phyloP scores from a whole-genome alignment of 1,140 invertebrate species.

The Rhizoglyphus robini region DNA sequence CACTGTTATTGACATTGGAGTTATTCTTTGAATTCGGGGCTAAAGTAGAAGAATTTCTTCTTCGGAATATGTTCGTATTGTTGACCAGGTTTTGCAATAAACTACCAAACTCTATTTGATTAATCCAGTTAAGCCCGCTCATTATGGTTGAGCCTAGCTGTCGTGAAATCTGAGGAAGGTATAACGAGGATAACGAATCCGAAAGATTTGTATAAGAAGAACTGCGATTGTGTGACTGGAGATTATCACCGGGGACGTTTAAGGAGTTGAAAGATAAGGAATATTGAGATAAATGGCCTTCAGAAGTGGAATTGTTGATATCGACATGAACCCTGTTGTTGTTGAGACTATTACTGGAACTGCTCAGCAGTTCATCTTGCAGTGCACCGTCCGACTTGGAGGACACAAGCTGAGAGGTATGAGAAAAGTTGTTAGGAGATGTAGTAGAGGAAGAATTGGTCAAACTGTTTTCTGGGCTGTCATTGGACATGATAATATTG shows the following conservation, averaged over 20 bases:
- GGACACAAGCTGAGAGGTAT: too few relatives aligned
- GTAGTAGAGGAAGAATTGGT: too few relatives aligned
- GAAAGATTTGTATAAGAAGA: background rate
- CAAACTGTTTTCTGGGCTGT: too few relatives aligned
- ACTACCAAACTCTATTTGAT: slow-evolving; percentile 20
- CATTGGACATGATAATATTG: too few relatives aligned
- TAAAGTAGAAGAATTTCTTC: slow-evolving; percentile 23
- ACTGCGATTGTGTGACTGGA: background rate
- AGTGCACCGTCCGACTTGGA: too few relatives aligned
- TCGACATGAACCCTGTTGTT: background rate
- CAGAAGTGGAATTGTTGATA: background rate
- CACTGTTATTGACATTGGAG: too few relatives aligned
- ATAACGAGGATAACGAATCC: background rate
- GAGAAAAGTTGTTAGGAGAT: too few relatives aligned
- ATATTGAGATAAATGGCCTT: background rate
- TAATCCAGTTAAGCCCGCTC: slow-evolving; percentile 15
- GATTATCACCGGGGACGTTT: background rate
- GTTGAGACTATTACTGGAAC: background rate
- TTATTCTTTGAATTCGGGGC: too few relatives aligned
- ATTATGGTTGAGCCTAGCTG: slow-evolving; percentile 8
- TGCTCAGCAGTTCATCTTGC: too few relatives aligned
- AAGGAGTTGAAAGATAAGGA: background rate
- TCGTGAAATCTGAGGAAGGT: background rate
- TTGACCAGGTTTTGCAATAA: slow-evolving; percentile 24
- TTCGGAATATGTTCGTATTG: slow-evolving; percentile 21